Percentiles rank a stretch among this genome's conserved stretches.
Conservation (phyloP, 2,888 invertebrate species). For the Troides oblongomaculatus region DNA sequence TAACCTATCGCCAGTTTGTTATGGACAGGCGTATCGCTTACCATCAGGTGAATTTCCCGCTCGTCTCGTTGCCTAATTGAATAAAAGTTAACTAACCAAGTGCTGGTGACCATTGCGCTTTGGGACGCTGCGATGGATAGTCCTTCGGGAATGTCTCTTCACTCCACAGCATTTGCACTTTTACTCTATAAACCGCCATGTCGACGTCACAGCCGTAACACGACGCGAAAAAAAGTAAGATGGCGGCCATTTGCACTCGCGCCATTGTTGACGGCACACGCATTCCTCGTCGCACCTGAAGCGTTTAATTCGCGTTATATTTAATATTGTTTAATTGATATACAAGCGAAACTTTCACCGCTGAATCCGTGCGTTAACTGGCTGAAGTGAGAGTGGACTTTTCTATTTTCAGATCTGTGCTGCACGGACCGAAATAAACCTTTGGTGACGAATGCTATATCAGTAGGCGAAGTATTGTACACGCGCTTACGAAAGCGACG, state of each 20-base stretch:
- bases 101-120: constrained; percentile 95
- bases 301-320: background rate
- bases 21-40: too few species aligned
- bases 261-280: constrained; percentile 30
- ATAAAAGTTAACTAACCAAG: constrained; percentile 84
- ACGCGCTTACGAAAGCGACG: background rate
- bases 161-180: constrained; percentile 92
- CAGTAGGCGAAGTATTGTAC: constrained; percentile 46
- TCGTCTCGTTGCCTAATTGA: too few species aligned
- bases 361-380: constrained; percentile 56
- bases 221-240: constrained; percentile 49
- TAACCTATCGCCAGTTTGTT: too few species aligned
- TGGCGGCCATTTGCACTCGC: constrained; percentile 56
- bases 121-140: constrained; percentile 93
- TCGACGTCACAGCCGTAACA: constrained; percentile 83
- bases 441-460: constrained; percentile 54
- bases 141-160: constrained; percentile 93
- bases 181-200: constrained; percentile 92
- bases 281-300: background rate
- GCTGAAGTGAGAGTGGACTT: constrained; percentile 62
- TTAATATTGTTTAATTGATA: constrained; percentile 1
- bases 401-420: constrained; percentile 72
- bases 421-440: constrained; percentile 70
- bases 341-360: constrained; percentile 21
- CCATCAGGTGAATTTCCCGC: too few species aligned